Evolutionary conservation across 2,888 invertebrate species (phyloP).

Genomic region (Zaprionus obscuricornis): DNA sequence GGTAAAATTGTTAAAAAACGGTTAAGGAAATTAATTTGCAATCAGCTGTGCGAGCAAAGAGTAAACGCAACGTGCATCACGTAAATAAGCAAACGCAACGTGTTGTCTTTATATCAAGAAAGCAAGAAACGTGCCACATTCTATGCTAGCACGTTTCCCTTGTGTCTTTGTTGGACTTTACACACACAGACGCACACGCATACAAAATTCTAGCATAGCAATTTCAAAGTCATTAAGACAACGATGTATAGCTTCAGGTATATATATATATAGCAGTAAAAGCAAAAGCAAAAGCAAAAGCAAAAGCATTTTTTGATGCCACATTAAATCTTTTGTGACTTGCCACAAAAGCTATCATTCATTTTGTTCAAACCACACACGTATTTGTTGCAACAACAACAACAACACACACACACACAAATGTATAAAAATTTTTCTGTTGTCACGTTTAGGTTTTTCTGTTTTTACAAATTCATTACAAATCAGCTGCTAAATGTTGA

Average conservation of each 20-base stretch:
- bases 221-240: constrained; percentile 72
- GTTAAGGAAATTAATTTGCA: constrained; percentile 30
- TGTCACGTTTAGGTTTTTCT: constrained; percentile 6
- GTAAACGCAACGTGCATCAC: constrained; percentile 17
- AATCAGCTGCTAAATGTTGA: constrained; percentile 37
- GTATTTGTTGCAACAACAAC: constrained; percentile 12
- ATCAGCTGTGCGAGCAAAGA: constrained; percentile 19
- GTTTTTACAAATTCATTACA: constrained; percentile 18
- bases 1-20: neutral
- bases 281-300: too few relatives aligned
- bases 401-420: too few relatives aligned
- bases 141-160: neutral
- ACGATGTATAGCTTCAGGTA: constrained; percentile 28
- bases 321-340: constrained; percentile 40
- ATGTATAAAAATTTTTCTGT: constrained; percentile 30
- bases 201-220: constrained; percentile 31
- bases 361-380: constrained; percentile 13
- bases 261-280: neutral
- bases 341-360: constrained; percentile 36
- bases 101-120: constrained; percentile 15
- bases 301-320: constrained; percentile 31
- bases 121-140: constrained; percentile 33
- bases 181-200: constrained; percentile 14
- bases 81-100: constrained; percentile 34
- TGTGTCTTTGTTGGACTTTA: neutral